These are phyloP conservation scores for Eupithecia vulgata DNA, from an alignment of 2,888 invertebrate genomes.

Conservation along the genomic window DNA sequence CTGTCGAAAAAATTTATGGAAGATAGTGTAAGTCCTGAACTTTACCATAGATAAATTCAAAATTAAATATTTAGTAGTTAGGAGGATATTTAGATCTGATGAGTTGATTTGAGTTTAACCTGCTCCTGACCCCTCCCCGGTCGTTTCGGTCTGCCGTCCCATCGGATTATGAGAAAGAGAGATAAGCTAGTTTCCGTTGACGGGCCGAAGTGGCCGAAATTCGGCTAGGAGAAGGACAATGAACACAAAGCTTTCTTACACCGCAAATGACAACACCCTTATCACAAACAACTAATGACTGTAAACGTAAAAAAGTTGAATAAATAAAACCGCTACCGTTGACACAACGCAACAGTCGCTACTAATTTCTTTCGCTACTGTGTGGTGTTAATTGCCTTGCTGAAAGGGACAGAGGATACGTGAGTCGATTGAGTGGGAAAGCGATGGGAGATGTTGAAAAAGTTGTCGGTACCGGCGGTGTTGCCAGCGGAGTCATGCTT, in stretches of 20 bases:
- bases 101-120: no score
- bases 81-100: no score
- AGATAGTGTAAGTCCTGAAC: no score
- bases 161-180: no score
- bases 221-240: not conserved
- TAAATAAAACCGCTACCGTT: constrained; percentile 56
- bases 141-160: no score
- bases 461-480: constrained; percentile 59
- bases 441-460: constrained; percentile 59
- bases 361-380: constrained; percentile 82
- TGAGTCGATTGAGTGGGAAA: constrained; percentile 41
- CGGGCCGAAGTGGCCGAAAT: not conserved
- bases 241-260: not conserved
- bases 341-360: constrained; percentile 66
- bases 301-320: constrained; percentile 46
- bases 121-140: no score
- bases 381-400: constrained; percentile 77
- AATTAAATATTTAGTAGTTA: no score
- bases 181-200: no score
- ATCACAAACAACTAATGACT: constrained; percentile 53
- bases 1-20: no score
- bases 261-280: constrained; percentile 1
- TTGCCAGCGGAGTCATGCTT: not conserved
- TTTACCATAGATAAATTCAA: no score
- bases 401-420: constrained; percentile 52